These are phyloP conservation scores for Laticauda colubrina DNA, from an alignment of 2,113 vertebrate species.

Conservation along the genomic window DNA sequence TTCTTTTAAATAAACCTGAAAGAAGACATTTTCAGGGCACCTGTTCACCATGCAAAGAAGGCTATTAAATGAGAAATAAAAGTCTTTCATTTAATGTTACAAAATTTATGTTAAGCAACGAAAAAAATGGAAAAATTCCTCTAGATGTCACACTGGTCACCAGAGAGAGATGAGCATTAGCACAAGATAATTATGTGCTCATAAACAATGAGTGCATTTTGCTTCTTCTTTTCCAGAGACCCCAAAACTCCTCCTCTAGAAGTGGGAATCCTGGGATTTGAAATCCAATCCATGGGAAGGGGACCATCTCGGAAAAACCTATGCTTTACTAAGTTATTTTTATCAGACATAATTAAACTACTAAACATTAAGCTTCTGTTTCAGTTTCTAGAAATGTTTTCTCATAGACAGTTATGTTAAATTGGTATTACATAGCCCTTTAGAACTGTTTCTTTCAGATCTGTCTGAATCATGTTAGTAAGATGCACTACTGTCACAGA, in stretches of 20 bases:
- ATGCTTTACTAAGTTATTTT: neutral
- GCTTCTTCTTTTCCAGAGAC: neutral
- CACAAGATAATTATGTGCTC: neutral
- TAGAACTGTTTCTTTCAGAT: neutral
- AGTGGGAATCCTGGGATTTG: neutral
- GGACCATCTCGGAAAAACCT: neutral
- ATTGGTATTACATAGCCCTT: neutral
- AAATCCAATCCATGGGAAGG: neutral
- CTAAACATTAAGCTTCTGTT: slow-evolving; percentile 10
- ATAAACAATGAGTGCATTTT: neutral
- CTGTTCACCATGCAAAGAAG: slow-evolving; percentile 52
- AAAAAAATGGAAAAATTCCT: slow-evolving; percentile 34
- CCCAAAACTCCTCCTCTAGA: neutral
- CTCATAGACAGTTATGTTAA: neutral
- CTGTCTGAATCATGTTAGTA: neutral
- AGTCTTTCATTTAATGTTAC: slow-evolving; percentile 62
- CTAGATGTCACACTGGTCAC: neutral
- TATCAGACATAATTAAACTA: slow-evolving; percentile 3
- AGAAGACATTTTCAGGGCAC: slow-evolving; percentile 58
- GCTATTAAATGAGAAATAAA: slow-evolving; percentile 59
- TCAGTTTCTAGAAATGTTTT: slow-evolving; percentile 8
- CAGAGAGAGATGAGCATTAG: neutral
- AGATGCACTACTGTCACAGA: neutral
- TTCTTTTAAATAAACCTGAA: slow-evolving; percentile 71
- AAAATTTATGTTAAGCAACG: slow-evolving; percentile 60